phyloP scores from a whole-genome alignment of 2,888 invertebrate species.

The Drosophila neotestacea region DNA sequence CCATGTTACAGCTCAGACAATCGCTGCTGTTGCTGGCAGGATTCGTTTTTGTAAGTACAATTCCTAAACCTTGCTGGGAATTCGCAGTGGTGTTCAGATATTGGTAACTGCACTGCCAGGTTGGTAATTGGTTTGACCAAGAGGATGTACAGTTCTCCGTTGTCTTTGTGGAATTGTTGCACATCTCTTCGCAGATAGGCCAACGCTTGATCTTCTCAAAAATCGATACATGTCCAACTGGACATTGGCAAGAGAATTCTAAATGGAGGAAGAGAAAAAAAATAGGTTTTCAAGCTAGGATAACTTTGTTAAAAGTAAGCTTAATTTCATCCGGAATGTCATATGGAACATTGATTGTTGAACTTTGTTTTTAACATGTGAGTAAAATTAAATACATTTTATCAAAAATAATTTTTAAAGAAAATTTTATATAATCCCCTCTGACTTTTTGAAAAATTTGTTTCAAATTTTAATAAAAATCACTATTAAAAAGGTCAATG shows the following conservation, averaged over 20 bases:
- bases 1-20: constrained; percentile 78
- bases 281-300: background rate
- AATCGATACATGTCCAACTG: constrained; percentile 59
- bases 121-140: constrained; percentile 25
- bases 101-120: constrained; percentile 67
- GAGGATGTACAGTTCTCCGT: constrained; percentile 39
- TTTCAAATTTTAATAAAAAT: too few species aligned
- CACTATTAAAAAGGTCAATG: too few species aligned
- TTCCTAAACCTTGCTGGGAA: constrained; percentile 50
- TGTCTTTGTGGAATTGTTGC: constrained; percentile 45
- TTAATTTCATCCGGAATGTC: too few species aligned
- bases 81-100: constrained; percentile 68
- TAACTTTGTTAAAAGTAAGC: background rate
- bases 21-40: constrained; percentile 43
- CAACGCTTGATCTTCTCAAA: constrained; percentile 77
- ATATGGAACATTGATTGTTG: too few species aligned
- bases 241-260: constrained; percentile 86
- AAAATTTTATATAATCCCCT: too few species aligned
- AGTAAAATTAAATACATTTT: too few species aligned
- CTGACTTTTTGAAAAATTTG: too few species aligned
- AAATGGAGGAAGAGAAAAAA: constrained; percentile 1
- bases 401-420: too few species aligned
- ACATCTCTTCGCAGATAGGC: constrained; percentile 77
- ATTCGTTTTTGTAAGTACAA: constrained; percentile 49
- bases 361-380: too few species aligned